Evolutionary conservation across 1,140 invertebrate genomes (phyloP).

Genomic region (Drosophila watanabei): DNA sequence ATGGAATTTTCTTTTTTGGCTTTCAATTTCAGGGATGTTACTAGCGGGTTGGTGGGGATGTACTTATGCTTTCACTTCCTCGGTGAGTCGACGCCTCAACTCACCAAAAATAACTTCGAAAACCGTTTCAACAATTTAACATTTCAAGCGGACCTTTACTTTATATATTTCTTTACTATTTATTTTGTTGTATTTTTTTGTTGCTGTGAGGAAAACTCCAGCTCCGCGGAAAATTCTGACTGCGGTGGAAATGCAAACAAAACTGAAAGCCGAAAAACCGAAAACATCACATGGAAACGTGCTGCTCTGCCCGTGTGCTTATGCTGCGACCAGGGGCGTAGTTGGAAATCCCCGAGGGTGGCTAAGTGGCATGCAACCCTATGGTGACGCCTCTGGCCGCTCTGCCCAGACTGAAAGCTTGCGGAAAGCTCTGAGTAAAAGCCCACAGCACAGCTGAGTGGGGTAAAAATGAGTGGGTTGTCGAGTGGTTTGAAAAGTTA

Average conservation of each 20-base stretch:
- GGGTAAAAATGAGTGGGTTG: conserved; percentile 27
- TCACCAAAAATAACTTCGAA: conserved; percentile 27
- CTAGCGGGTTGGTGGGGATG: not conserved
- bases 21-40: conserved; percentile 12
- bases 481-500: not conserved
- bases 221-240: conserved; percentile 28
- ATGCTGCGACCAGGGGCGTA: conserved; percentile 51
- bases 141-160: conserved; percentile 23
- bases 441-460: conserved; percentile 60
- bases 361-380: not conserved
- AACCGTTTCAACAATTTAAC: conserved; percentile 27
- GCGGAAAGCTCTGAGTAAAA: conserved; percentile 63
- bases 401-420: conserved; percentile 60
- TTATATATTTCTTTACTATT: conserved; percentile 4
- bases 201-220: conserved; percentile 17
- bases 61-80: conserved; percentile 11
- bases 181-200: not conserved
- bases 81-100: not conserved
- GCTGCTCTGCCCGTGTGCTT: conserved; percentile 56
- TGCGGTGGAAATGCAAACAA: conserved; percentile 61
- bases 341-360: not conserved
- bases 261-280: conserved; percentile 64
- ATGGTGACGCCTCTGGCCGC: conserved; percentile 35
- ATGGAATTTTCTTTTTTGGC: conserved; percentile 8
- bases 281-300: conserved; percentile 74